Evolutionary conservation across 2,113 vertebrate genomes (phyloP), one percentile per base, ranked within the genome.

Genomic region (Melanerpes aurifrons): DNA sequence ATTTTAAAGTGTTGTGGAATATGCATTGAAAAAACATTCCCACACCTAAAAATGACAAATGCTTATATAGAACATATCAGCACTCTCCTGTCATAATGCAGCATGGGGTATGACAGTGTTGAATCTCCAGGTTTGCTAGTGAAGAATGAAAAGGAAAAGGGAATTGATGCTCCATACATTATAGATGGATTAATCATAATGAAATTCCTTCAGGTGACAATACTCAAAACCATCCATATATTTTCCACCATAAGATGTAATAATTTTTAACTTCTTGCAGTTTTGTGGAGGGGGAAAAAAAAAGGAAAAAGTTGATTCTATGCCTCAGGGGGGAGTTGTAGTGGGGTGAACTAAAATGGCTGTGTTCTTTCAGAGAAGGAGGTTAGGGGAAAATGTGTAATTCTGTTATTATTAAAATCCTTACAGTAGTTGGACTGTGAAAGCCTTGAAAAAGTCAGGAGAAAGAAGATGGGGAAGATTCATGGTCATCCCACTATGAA

Each of bases 1-100:
- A 91, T 95, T 93, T 94, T 57, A 86, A 83, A 83, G 48, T 63
- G 61, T 68, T 89, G 81, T 66, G 82, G 82, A 66, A 67, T 95
- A 77, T 15, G 15, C 37, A 68, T 47, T 61, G 76, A 77, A 83
- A 89, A 86, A 2, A 72, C 40, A 40, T 83, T 87, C 90, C 92
- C 66, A 94, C 93, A 81, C 57, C 22, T 81, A 50, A 81, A 86
- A 77, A 70, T 48, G 72, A 86, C 64, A 92, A 92, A 87, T 89
- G 47, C 43, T 82, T 86, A 21, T 64, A 92, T 28, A 74, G 87
- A 75, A 53, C n/a, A 37, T 72, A 87, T 35, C 78, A 91, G 61
- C 43, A 31, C 56, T 86, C 76, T 82, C 78, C 90, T 94, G 87
- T 93, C 82, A 91, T 82, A 87, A 14, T 67, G 76, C 87, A 91